Base-by-base conservation (phyloP, 1,140 invertebrate species). In the Diploscapter pachys region DNA sequence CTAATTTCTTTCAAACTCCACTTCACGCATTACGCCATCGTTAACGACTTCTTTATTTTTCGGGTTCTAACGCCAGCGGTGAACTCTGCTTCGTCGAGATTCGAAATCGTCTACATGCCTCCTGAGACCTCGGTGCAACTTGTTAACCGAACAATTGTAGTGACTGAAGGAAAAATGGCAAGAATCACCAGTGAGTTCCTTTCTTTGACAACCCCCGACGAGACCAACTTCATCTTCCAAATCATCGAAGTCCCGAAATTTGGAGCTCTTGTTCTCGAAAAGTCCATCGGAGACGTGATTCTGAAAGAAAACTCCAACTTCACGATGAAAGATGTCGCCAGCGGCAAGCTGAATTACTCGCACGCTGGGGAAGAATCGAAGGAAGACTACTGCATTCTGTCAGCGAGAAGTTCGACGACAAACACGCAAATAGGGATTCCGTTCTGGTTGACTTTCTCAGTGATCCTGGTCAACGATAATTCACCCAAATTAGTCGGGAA, bases 1-100 rank as follows among this genome's bases (percentile, higher is more conserved):
- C 54, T 76, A 4, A 68, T 84, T 49, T 56, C 66, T 5, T 84
- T 85, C 76, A 83, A 83, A 72, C 79, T 84, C 5, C 83, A 84
- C 63, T 85, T 80, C 68, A 76, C 78, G 8, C 83, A 84, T n/a
- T 84, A 78, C 64, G 78, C 80, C 49, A 81, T 84, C 8, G 79
- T 85, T 9, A 85, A 84, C 66, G 83, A 85, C 67, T 85, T 79
- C 62, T 85, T 85, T 71, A 73, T 75, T 11, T 85, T 85, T 57
- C 79, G 83, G 31, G 67, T 85, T 3, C 64, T 85, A 4, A 81
- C 83, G 2, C 82, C 83, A 6, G 81, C 83, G 11, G 77, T 78
- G 2, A 68, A 77, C 13, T 83, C 83, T 5, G 84, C 84, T 64
- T 59, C 64, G 49, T 11, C 62, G 0, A 63, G 73, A 13, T 74